Evolutionary conservation across 2,797 vertebrate species (phyloP).

Genomic region (Hydrolagus colliei): DNA sequence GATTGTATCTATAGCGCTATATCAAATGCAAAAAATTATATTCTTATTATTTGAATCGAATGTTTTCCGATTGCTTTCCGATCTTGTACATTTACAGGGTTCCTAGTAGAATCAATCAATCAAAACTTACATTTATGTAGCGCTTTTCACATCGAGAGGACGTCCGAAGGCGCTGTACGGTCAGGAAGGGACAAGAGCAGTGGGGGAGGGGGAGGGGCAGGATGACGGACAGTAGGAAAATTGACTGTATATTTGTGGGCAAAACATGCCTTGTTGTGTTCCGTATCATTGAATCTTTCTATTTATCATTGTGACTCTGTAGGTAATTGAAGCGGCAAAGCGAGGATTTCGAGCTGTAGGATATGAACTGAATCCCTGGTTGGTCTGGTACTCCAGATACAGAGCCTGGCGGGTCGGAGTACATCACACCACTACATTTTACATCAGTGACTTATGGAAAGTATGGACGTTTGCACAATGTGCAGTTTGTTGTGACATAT

Average conservation of each 20-base stretch:
- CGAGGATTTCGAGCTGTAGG: constrained; percentile 76
- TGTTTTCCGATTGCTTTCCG: background rate
- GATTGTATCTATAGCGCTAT: too few relatives aligned
- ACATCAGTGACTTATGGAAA: constrained; percentile 91
- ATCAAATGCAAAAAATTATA: too few relatives aligned
- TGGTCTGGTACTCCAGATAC: constrained; percentile 87
- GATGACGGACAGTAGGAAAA: too few relatives aligned
- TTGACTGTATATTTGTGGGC: too few relatives aligned
- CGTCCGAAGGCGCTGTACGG: too few relatives aligned
- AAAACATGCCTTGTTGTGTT: background rate
- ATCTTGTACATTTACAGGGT: background rate
- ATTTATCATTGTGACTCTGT: constrained; percentile 33
- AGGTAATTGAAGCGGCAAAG: constrained; percentile 93
- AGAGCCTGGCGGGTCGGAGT: constrained; percentile 80
- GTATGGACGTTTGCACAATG: constrained; percentile 48
- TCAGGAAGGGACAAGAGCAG: too few relatives aligned
- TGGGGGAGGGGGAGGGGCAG: too few relatives aligned
- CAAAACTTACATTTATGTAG: too few relatives aligned
- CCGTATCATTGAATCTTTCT: background rate
- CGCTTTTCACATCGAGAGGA: too few relatives aligned
- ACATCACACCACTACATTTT: constrained; percentile 66
- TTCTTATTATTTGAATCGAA: too few relatives aligned
- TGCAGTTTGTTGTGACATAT: background rate
- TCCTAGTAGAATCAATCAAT: background rate
- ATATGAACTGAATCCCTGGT: constrained; percentile 91